Evolutionary conservation across 2,113 vertebrate species (phyloP), one percentile per base, ranked within the genome.

Genomic region (Gadus macrocephalus): DNA sequence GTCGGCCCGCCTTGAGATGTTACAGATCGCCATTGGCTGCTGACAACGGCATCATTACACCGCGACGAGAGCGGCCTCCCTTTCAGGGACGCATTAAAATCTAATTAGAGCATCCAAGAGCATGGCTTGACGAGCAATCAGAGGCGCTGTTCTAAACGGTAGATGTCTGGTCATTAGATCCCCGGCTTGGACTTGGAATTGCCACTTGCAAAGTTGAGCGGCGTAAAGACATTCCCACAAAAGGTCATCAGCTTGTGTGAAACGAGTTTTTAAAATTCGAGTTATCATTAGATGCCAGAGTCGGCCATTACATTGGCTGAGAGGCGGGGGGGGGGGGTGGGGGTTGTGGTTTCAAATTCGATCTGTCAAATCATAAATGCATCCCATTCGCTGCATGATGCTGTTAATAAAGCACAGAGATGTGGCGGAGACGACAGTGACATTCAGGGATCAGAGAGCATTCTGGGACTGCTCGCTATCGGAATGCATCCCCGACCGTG

Each of bases 61-160:
- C 84, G 88, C 88, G 87, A 90, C 90, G 88, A 87, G 87, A 89
- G 85, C 85, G 85, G 84, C 83, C 87, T 86, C 85, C 86, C 86
- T 87, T 85, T 90, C 86, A 85, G 87, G 90, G 89, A 84, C 79
- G 77, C 90, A 93, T 92, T 93, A 93, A 92, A 93, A 92, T 91
- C 90, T 81, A 89, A 93, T 93, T 92, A 92, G 85, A 88, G 90
- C 83, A 85, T 86, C 87, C 85, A 85, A 85, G 86, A 83, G 77
- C 85, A 79, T 70, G 87, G 79, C 84, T 84, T 89, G 88, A 88
- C 86, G 85, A 87, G 86, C 84, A 83, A 85, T 75, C 62, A 84
- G 79, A 80, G 85, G 71, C 69, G 83, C 88, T 84, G 78, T 75
- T 83, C 85, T 78, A 15, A 89, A 81, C 82, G 78, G 70, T 80